phyloP scores from a whole-genome alignment of 2,113 vertebrate species.

The Cyphomyrus plagiostoma region DNA sequence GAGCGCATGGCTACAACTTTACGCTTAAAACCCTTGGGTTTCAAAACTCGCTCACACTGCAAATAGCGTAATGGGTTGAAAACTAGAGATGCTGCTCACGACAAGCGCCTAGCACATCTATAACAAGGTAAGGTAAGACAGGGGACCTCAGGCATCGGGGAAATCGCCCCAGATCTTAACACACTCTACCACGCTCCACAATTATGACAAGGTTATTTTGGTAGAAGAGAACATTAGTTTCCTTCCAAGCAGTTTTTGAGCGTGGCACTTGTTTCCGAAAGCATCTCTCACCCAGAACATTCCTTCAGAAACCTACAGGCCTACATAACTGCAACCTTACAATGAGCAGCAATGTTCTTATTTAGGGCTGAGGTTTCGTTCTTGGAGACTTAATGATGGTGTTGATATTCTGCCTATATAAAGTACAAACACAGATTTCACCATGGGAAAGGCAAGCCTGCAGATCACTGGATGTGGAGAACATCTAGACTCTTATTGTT shows the following conservation, averaged over 20 bases:
- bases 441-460: background rate
- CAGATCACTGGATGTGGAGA: background rate
- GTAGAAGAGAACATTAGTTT: background rate
- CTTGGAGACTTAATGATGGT: background rate
- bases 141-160: background rate
- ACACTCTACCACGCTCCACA: background rate
- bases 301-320: background rate
- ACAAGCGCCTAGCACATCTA: background rate
- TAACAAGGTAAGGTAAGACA: background rate
- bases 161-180: background rate
- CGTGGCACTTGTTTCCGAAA: background rate
- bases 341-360: background rate
- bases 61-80: background rate
- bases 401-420: background rate
- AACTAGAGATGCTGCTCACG: background rate
- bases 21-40: background rate
- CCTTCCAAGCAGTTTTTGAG: background rate
- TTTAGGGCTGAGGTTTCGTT: background rate
- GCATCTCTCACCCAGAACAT: background rate
- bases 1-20: background rate
- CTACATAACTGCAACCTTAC: background rate
- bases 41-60: background rate
- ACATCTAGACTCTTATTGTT: background rate
- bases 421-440: background rate
- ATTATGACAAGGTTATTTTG: background rate